Conservation (phyloP, 92 coral and sea anemone genomes). For the Anthopleura xanthogrammica region DNA sequence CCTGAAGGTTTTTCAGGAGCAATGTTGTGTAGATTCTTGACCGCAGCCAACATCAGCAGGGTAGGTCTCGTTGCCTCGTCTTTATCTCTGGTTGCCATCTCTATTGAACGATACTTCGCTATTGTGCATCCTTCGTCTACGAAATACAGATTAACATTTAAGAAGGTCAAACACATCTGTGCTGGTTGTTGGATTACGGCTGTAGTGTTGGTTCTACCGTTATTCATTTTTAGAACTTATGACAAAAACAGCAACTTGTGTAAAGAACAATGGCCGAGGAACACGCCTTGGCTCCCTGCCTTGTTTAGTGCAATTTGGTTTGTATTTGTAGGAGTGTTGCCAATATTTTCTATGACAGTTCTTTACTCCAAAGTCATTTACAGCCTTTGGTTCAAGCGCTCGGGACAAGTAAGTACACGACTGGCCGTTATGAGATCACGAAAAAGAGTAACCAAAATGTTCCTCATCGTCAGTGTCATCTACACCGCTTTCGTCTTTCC, state of each 20-base stretch:
- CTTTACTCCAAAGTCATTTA: constrained; percentile 14
- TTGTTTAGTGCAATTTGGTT: constrained; percentile 25
- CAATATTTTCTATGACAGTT: background rate
- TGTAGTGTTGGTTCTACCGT: constrained; percentile 23
- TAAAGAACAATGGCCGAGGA: constrained; percentile 40
- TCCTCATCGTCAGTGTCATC: constrained; percentile 46
- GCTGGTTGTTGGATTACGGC: constrained; percentile 35
- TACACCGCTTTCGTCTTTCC: constrained; percentile 56
- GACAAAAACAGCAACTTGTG: constrained; percentile 31
- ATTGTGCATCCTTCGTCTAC: constrained; percentile 41
- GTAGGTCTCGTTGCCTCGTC: constrained; percentile 44
- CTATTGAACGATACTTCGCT: constrained; percentile 49
- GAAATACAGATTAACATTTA: constrained; percentile 22
- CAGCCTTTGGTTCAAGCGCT: constrained; percentile 23
- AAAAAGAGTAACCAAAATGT: constrained; percentile 69
- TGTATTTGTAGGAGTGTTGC: constrained; percentile 38
- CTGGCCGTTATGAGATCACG: constrained; percentile 42
- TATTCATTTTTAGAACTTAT: constrained; percentile 28
- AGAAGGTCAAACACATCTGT: constrained; percentile 29
- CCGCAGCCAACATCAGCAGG: constrained; percentile 44
- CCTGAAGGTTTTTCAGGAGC: constrained; percentile 49
- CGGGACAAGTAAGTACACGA: constrained; percentile 29
- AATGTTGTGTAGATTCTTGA: constrained; percentile 34
- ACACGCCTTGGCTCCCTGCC: background rate
- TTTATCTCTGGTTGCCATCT: constrained; percentile 40